Evolutionary conservation across 2,797 vertebrate species (phyloP).

Genomic region (Anabas testudineus): DNA sequence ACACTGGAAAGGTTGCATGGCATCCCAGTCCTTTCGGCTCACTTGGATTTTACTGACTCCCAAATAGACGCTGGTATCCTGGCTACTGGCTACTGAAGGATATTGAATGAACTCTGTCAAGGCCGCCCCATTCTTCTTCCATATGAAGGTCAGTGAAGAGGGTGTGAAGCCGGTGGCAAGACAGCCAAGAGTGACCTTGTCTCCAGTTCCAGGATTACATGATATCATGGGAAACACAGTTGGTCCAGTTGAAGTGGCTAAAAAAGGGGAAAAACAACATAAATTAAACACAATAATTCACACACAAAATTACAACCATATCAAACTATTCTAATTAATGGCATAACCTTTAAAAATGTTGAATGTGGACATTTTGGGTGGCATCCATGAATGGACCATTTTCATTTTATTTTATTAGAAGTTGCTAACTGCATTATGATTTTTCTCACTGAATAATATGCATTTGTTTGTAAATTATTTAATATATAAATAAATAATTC

Average conservation of each 20-base stretch:
- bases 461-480: too few species aligned
- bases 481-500: too few species aligned
- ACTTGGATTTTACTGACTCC: slow-evolving; percentile 73
- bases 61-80: neutral
- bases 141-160: slow-evolving; percentile 55
- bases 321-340: too few species aligned
- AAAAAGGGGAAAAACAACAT: neutral
- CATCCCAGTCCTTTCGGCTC: slow-evolving; percentile 53
- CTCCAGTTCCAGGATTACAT: slow-evolving; percentile 41
- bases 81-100: slow-evolving; percentile 63
- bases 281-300: neutral
- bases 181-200: slow-evolving; percentile 70
- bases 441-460: too few species aligned
- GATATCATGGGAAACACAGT: slow-evolving; percentile 56
- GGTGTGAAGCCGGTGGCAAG: slow-evolving; percentile 69
- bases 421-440: too few species aligned
- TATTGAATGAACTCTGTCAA: slow-evolving; percentile 69
- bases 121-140: slow-evolving; percentile 16
- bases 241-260: slow-evolving; percentile 13
- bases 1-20: slow-evolving; percentile 2
- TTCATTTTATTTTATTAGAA: too few species aligned
- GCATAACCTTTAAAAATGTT: too few species aligned
- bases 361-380: too few species aligned
- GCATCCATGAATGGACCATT: too few species aligned
- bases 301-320: too few species aligned